These are phyloP conservation scores for Cheirogaleus major DNA, from an alignment of 2,797 vertebrate species.

Conservation along the genomic window DNA sequence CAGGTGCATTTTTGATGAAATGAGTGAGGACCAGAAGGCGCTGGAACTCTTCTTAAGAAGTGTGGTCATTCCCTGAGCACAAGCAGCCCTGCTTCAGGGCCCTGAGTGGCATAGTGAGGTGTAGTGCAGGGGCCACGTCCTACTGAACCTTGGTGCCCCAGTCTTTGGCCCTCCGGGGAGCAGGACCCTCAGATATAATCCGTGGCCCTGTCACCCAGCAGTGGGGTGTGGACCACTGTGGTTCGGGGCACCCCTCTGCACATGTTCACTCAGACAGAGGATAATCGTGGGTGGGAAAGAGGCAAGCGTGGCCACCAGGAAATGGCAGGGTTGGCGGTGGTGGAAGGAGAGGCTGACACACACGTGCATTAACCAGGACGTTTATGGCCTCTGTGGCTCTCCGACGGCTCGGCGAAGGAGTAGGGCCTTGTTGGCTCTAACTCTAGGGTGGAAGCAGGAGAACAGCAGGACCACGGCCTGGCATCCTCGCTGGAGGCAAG, in stretches of 20 bases:
- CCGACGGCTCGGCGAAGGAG: background rate
- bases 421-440: background rate
- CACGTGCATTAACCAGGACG: background rate
- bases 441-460: conserved; percentile 32
- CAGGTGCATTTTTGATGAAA: background rate
- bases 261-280: fast-evolving
- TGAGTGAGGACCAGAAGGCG: background rate
- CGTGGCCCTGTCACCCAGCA: background rate
- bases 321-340: background rate
- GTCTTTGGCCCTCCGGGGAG: background rate
- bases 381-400: conserved; percentile 65
- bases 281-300: background rate
- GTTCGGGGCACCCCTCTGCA: background rate
- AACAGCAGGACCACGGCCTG: background rate
- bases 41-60: background rate
- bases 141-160: background rate
- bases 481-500: background rate
- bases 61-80: background rate
- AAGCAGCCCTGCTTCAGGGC: background rate
- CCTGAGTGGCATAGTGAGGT: background rate
- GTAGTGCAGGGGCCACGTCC: background rate
- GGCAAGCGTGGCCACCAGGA: background rate
- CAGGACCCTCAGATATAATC: background rate
- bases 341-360: conserved; percentile 65
- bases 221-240: too few species aligned